Evolutionary conservation across 1,140 invertebrate species (phyloP).

Genomic region (Bradysia coprophila): DNA sequence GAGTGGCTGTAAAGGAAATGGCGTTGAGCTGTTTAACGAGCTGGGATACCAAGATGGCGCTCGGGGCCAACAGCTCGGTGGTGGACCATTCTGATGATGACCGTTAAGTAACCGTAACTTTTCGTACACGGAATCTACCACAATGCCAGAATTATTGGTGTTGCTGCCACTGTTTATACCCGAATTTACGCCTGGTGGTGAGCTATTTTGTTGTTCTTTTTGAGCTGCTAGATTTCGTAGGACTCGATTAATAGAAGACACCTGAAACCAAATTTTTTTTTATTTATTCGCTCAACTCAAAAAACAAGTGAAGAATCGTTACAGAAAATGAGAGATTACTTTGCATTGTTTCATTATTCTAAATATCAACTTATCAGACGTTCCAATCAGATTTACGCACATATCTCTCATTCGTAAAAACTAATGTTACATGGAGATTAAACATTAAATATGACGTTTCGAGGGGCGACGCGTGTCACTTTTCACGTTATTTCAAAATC

Average conservation of each 20-base stretch:
- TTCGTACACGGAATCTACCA: slow-evolving; percentile 56
- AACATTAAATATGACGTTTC: no score
- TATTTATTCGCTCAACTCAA: no score
- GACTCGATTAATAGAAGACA: slow-evolving; percentile 97
- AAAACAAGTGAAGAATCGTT: no score
- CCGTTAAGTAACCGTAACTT: slow-evolving; percentile 70
- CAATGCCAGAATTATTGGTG: slow-evolving; percentile 25
- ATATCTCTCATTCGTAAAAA: no score
- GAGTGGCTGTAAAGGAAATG: slow-evolving; percentile 7
- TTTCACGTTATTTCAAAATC: no score
- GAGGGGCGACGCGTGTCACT: no score
- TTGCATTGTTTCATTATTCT: no score
- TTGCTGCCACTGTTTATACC: slow-evolving; percentile 27
- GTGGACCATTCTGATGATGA: slow-evolving; percentile 22
- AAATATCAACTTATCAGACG: no score
- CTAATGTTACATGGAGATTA: no score
- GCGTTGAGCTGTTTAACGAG: slow-evolving; percentile 6
- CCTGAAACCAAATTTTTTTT: no score
- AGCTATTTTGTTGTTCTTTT: slow-evolving; percentile 43
- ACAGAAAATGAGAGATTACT: no score
- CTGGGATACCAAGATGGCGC: slow-evolving; percentile 17
- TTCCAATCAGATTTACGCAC: no score
- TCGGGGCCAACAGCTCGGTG: slow-evolving; percentile 1
- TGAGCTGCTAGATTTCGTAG: slow-evolving; percentile 83
- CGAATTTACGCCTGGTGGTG: slow-evolving; percentile 6